Conservation (phyloP, 2,113 vertebrate genomes). For the Labrus mixtus region DNA sequence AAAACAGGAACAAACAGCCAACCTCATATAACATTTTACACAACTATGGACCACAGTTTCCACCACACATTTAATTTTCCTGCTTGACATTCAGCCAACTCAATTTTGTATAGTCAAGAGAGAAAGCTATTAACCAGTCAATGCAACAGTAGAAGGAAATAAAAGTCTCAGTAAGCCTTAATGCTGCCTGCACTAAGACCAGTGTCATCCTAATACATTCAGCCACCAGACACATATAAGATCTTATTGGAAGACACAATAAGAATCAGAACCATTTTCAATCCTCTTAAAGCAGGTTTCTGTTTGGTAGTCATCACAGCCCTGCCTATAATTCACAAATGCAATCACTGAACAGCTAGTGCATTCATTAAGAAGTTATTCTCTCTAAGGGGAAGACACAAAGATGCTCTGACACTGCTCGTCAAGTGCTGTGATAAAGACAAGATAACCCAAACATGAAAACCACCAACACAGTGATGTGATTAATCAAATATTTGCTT, state of each 20-base stretch:
- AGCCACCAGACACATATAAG: constrained; percentile 1
- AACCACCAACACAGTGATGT: too few species aligned
- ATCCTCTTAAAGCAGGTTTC: constrained; percentile 14
- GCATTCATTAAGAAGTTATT: neutral
- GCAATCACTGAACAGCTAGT: neutral
- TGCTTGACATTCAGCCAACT: constrained; percentile 45
- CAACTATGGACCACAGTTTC: constrained; percentile 7
- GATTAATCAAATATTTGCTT: too few species aligned
- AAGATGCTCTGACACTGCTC: neutral
- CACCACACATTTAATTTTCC: constrained; percentile 6
- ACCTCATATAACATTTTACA: constrained; percentile 24
- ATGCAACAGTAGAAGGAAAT: constrained; percentile 29
- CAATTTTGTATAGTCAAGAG: constrained; percentile 39
- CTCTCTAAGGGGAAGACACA: neutral
- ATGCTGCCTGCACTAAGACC: neutral
- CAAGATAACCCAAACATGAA: too few species aligned
- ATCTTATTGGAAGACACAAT: constrained; percentile 11
- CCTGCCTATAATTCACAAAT: constrained; percentile 8
- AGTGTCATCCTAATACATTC: neutral
- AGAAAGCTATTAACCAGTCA: constrained; percentile 33
- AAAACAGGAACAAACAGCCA: constrained; percentile 22
- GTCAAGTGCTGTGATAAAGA: neutral
- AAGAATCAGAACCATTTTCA: neutral
- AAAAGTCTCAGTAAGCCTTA: neutral
- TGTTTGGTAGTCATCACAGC: neutral